Evolutionary conservation across 2,113 vertebrate genomes (phyloP).

Genomic region (Heloderma charlesbogerti): DNA sequence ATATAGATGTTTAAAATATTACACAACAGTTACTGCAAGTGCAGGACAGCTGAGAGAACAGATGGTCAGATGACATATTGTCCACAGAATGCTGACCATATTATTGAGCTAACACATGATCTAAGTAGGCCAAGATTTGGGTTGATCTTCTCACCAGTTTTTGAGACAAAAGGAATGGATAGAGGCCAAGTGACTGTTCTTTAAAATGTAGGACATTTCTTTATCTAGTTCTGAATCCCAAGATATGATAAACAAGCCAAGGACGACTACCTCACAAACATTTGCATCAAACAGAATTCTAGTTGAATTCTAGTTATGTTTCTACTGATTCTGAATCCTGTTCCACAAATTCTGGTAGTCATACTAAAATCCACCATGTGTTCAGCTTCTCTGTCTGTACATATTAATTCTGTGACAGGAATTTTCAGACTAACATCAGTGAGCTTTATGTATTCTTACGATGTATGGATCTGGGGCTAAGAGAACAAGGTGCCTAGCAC

Average conservation of each 20-base stretch:
- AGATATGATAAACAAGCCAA: not conserved
- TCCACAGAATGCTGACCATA: slow-evolving; percentile 25
- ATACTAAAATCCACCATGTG: not conserved
- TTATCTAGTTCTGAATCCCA: not conserved
- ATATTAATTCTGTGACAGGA: not conserved
- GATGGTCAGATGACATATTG: slow-evolving; percentile 19
- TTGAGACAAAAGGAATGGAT: slow-evolving; percentile 23
- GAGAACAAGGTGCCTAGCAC: not conserved
- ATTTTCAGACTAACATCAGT: not conserved
- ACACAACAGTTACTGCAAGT: slow-evolving; percentile 3
- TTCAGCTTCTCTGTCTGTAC: not conserved
- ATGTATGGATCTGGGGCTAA: not conserved
- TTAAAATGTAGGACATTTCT: not conserved
- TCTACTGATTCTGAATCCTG: not conserved
- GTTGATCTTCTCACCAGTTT: slow-evolving; percentile 18
- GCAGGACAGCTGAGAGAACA: not conserved
- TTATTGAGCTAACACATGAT: slow-evolving; percentile 33
- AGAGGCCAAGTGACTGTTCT: not conserved
- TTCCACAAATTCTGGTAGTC: not conserved
- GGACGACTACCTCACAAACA: not conserved
- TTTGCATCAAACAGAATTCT: not conserved
- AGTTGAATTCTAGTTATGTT: not conserved
- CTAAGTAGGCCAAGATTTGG: slow-evolving; percentile 32
- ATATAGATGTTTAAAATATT: slow-evolving; percentile 30
- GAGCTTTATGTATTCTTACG: not conserved